Evolutionary conservation across 2,113 vertebrate genomes (phyloP), one percentile per base, ranked within the genome.

Genomic region (Urocynchramus pylzowi): DNA sequence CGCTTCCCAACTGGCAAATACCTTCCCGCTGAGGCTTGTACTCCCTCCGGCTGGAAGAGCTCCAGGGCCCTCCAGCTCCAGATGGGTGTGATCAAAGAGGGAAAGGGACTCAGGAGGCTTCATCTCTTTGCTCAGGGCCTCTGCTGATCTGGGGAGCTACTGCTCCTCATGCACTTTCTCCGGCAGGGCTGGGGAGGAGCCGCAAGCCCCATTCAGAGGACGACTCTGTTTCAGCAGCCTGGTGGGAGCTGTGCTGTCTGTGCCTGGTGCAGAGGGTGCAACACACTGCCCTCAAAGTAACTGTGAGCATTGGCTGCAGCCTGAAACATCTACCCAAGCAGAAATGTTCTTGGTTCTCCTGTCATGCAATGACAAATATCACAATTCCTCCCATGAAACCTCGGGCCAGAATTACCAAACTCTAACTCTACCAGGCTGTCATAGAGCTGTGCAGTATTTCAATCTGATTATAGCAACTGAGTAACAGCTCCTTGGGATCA

Each of bases 1-100:
- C 4, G 6, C 73, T 94, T 95, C 85, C 92, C 92, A 95, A 84
- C 83, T 91, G 78, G 94, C 71, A 96, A 94, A 93, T 94, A 87
- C 83, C 45, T 96, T 95, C 93, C 74, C 57, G 7, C 78, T 94
- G 84, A 88, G 77, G 91, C 31, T 83, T 57, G 5, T 70, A 65
- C 82, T 82, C 82, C 77, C 91, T 87, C 61, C 5, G 5, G 57
- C 92, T 93, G 78, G 80, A 96, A 90, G 60, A 64, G 65, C 54
- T 94, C 81, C 91, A 92, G 84, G 44, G 79, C 82, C 56, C 76
- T 89, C 44, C 82, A 94, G 91, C 84, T 93, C 91, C 95, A 86
- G 60, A 78, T 88, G 68, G 77, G 91, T 92, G 81, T 89, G 84
- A 96, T 83, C 1, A 22, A 61, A 71, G 57, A 76, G 9, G 45